Conservation (phyloP, 2,113 vertebrate genomes). For the Oreochromis niloticus region DNA sequence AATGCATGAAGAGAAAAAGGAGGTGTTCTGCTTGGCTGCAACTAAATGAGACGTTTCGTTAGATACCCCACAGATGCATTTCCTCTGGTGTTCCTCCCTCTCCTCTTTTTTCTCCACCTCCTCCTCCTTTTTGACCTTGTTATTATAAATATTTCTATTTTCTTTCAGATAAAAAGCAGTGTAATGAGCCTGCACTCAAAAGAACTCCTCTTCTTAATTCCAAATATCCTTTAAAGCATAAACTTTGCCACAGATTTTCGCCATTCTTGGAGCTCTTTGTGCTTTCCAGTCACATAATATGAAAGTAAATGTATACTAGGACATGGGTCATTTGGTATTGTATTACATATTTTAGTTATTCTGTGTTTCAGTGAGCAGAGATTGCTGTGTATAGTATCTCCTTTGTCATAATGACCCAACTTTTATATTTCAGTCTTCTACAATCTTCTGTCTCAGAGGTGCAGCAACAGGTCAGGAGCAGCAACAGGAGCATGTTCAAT, state of each 20-base stretch:
- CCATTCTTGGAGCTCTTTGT: not conserved
- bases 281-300: not conserved
- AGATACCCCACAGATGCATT: slow-evolving; percentile 31
- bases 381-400: not conserved
- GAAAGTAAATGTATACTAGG: not conserved
- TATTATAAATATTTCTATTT: not conserved
- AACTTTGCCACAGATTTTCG: not conserved
- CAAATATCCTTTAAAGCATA: not conserved
- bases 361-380: not conserved
- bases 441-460: not conserved
- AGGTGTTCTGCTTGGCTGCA: slow-evolving; percentile 36
- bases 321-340: not conserved
- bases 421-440: not conserved
- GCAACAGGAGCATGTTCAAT: not conserved
- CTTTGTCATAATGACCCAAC: not conserved
- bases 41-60: slow-evolving; percentile 40
- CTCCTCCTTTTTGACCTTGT: not conserved
- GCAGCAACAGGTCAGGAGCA: not conserved
- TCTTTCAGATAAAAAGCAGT: not conserved
- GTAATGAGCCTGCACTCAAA: not conserved
- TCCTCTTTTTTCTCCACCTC: not conserved
- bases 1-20: not conserved
- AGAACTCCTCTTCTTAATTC: not conserved
- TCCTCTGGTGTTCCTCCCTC: not conserved
- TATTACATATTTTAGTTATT: not conserved